Conservation (phyloP, 2,797 vertebrate species). For the Fundulus diaphanus region DNA sequence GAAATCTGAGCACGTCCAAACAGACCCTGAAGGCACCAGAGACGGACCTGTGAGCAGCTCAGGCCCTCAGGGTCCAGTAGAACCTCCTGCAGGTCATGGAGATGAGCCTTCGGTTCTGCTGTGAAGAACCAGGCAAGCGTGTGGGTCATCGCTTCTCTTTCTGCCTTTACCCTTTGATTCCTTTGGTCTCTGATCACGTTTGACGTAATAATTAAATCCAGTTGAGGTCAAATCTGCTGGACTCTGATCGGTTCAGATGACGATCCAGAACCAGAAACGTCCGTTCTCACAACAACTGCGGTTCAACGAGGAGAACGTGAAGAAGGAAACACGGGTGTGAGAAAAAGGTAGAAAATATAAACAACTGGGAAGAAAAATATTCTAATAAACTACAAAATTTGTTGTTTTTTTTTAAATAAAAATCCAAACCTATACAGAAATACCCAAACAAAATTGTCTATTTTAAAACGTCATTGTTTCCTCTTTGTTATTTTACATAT, state of each 20-base stretch:
- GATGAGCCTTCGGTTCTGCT: no score
- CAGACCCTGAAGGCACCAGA: background rate
- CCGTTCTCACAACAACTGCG: no score
- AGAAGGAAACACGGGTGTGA: background rate
- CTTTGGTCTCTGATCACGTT: background rate
- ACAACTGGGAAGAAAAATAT: background rate
- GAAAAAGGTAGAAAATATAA: background rate
- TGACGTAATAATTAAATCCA: background rate
- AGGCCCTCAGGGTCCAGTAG: background rate
- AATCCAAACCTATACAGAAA: background rate
- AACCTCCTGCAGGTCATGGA: no score
- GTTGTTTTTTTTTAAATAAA: background rate
- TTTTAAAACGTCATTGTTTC: background rate
- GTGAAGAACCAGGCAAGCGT: no score
- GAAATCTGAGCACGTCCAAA: background rate
- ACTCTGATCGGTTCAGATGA: no score
- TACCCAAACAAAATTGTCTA: no score
- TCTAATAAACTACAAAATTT: background rate
- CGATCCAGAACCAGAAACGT: no score
- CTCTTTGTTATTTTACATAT: background rate
- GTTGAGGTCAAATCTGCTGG: no score
- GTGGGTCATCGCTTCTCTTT: background rate
- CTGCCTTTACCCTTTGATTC: no score
- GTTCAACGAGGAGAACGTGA: background rate
- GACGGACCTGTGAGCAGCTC: background rate